phyloP scores from a whole-genome alignment of 2,888 invertebrate genomes.

The Muscina levida region DNA sequence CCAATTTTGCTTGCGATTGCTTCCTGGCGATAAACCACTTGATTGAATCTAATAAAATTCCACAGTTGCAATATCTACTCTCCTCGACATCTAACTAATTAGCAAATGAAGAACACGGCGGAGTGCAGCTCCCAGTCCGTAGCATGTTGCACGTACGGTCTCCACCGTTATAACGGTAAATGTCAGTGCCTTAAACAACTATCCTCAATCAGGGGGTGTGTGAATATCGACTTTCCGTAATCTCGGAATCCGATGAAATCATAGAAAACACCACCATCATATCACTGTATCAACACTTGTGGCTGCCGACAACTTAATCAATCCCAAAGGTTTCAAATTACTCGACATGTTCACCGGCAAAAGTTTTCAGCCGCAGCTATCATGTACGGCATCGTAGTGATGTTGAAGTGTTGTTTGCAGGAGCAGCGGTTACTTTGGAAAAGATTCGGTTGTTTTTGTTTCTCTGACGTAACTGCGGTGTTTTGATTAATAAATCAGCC shows the following conservation, averaged over 20 bases:
- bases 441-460: too few species aligned
- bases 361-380: conserved; percentile 47
- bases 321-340: conserved; percentile 58
- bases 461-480: too few species aligned
- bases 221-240: conserved; percentile 52
- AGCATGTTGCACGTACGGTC: too few species aligned
- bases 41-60: conserved; percentile 37
- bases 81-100: conserved; percentile 22
- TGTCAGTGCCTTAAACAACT: too few species aligned
- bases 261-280: conserved; percentile 43
- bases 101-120: not conserved
- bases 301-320: conserved; percentile 47
- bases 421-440: conserved; percentile 12
- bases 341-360: conserved; percentile 42
- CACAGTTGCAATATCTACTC: conserved; percentile 19
- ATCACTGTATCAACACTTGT: not conserved
- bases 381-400: too few species aligned
- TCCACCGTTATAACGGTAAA: too few species aligned
- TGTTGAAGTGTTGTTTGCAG: too few species aligned
- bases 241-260: conserved; percentile 55
- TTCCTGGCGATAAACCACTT: conserved; percentile 14
- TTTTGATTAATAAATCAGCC: too few species aligned
- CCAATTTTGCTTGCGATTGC: not conserved
- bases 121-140: too few species aligned
- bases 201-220: not conserved